Conservation (phyloP, 1,140 invertebrate species). For the Leptopilina clavipes region DNA sequence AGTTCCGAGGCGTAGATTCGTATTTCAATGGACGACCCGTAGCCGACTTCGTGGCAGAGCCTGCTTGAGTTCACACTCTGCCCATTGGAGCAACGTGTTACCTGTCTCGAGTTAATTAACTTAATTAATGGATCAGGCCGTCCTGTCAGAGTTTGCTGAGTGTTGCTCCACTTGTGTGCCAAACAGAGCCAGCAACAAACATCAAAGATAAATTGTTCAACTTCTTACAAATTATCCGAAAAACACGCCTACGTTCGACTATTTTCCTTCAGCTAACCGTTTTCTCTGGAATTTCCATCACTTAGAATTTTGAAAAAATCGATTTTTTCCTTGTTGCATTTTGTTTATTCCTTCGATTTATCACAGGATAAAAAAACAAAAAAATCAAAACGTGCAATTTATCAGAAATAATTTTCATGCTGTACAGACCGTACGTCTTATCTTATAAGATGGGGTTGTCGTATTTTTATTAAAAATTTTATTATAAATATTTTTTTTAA, state of each 20-base stretch:
- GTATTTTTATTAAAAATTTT: no score
- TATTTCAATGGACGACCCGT: constrained; percentile 42
- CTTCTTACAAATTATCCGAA: constrained; percentile 42
- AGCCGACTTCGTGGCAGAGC: constrained; percentile 46
- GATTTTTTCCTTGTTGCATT: no score
- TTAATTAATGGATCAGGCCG: constrained; percentile 64
- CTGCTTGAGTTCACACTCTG: constrained; percentile 53
- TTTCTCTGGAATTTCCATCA: no score
- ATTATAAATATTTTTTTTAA: no score
- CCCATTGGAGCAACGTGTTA: constrained; percentile 58
- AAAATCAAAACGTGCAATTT: no score
- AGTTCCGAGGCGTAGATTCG: neutral
- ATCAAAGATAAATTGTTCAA: constrained; percentile 64
- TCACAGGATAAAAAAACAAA: no score
- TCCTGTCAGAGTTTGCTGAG: constrained; percentile 55
- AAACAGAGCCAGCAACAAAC: constrained; percentile 49
- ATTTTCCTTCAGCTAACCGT: neutral
- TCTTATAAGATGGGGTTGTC: no score
- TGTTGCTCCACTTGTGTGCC: constrained; percentile 38
- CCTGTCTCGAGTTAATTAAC: constrained; percentile 63
- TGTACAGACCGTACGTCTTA: no score
- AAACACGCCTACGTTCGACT: neutral
- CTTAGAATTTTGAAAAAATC: no score
- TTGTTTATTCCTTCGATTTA: no score
- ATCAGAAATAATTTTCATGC: no score